Conservation (phyloP, 2,113 vertebrate genomes). For the Butorides virescens region DNA sequence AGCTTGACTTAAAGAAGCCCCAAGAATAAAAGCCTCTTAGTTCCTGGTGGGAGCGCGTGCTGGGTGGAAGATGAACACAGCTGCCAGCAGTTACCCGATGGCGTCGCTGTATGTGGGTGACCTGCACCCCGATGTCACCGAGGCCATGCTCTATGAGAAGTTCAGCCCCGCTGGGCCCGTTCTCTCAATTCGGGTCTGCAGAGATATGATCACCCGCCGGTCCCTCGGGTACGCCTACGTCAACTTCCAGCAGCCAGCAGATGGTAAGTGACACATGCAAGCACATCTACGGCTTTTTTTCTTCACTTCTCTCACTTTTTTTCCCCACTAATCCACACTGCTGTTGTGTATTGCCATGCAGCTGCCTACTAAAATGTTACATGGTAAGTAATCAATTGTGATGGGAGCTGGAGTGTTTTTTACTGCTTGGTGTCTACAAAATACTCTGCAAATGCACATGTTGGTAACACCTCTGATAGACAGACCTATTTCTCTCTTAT, state of each 20-base stretch:
- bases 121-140: slow-evolving; percentile 97
- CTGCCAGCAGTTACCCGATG: slow-evolving; percentile 93
- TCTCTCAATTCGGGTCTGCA: slow-evolving; percentile 96
- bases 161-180: slow-evolving; percentile 99
- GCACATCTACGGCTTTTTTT: rapidly evolving
- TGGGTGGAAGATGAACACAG: slow-evolving; percentile 75
- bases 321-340: rapidly evolving
- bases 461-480: rapidly evolving
- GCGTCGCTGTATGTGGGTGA: slow-evolving; percentile 98
- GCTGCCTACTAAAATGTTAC: rapidly evolving
- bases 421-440: rapidly evolving
- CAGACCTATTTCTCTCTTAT: background rate
- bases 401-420: background rate
- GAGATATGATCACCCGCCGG: slow-evolving; percentile 97
- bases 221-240: slow-evolving; percentile 98
- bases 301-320: background rate
- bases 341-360: rapidly evolving
- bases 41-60: slow-evolving; percentile 6
- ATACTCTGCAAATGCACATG: background rate
- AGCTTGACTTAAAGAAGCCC: background rate
- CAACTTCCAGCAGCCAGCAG: slow-evolving; percentile 97
- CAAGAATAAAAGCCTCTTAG: background rate
- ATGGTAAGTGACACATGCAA: slow-evolving; percentile 79
- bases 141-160: slow-evolving; percentile 99
- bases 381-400: background rate